phyloP scores from a whole-genome alignment of 2,888 invertebrate genomes.

The Rhyacophila evoluta region DNA sequence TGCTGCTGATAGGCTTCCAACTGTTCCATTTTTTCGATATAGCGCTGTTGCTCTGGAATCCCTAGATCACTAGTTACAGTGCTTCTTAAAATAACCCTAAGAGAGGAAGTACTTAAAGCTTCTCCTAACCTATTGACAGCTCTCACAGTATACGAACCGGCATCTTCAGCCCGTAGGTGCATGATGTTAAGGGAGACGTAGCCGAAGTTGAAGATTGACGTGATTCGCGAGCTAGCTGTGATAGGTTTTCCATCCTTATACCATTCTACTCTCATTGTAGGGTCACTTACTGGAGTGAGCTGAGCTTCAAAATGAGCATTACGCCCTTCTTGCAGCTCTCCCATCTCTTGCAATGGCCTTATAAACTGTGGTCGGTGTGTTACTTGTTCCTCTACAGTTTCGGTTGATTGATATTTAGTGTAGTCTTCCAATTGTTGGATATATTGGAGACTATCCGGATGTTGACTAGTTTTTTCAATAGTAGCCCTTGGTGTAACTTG shows the following conservation, averaged over 20 bases:
- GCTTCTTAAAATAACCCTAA: slow-evolving; percentile 81
- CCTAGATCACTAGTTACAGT: slow-evolving; percentile 90
- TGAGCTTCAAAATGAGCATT: slow-evolving; percentile 95
- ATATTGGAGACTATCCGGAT: slow-evolving; percentile 91
- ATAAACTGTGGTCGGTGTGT: slow-evolving; percentile 89
- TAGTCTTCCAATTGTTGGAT: slow-evolving; percentile 93
- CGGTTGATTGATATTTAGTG: slow-evolving; percentile 86
- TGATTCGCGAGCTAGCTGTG: slow-evolving; percentile 96
- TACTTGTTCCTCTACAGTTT: slow-evolving; percentile 84
- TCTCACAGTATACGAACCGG: slow-evolving; percentile 92
- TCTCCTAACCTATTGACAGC: slow-evolving; percentile 93
- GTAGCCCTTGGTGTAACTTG: slow-evolving; percentile 84
- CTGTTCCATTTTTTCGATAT: slow-evolving; percentile 92
- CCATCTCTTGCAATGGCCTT: slow-evolving; percentile 86
- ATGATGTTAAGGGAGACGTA: slow-evolving; percentile 98
- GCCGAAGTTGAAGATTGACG: slow-evolving; percentile 98
- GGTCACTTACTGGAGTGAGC: slow-evolving; percentile 91
- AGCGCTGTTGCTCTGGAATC: slow-evolving; percentile 89
- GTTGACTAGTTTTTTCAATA: slow-evolving; percentile 89
- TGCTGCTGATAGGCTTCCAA: slow-evolving; percentile 91
- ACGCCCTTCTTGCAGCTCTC: slow-evolving; percentile 89
- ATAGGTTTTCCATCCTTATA: slow-evolving; percentile 95
- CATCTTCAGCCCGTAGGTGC: slow-evolving; percentile 99
- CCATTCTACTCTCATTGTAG: slow-evolving; percentile 95
- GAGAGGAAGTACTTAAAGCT: slow-evolving; percentile 85